Percentiles rank a stretch among this genome's conserved stretches.
Evolutionary conservation across 2,888 invertebrate genomes (phyloP).

Genomic region (Lithophane leautieri): DNA sequence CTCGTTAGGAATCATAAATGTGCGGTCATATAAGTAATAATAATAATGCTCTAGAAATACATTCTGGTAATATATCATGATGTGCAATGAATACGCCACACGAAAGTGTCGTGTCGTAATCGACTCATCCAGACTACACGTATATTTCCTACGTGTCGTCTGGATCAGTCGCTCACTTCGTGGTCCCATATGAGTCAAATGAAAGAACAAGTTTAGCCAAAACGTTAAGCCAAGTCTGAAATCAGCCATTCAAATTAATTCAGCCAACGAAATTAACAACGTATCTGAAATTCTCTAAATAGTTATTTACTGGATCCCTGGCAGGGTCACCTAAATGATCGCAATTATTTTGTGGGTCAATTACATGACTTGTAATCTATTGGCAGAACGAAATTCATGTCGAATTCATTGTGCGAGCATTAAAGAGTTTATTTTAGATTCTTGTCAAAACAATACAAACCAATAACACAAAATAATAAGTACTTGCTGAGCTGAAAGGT

Average conservation of each 20-base stretch:
- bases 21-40: slow-evolving; percentile 26
- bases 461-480: neutral
- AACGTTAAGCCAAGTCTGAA: slow-evolving; percentile 7
- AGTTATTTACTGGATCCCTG: slow-evolving; percentile 7
- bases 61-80: slow-evolving; percentile 14
- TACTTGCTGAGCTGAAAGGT: neutral
- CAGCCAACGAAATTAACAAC: neutral
- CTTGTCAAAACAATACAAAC: neutral
- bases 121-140: neutral
- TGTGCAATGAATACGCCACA: slow-evolving; percentile 11
- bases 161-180: slow-evolving; percentile 13
- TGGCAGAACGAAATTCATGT: slow-evolving; percentile 1
- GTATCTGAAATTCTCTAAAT: slow-evolving; percentile 22
- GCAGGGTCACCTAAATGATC: slow-evolving; percentile 5
- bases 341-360: slow-evolving; percentile 6
- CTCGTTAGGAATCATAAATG: slow-evolving; percentile 23
- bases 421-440: neutral
- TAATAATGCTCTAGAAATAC: slow-evolving; percentile 24
- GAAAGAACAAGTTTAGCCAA: slow-evolving; percentile 1
- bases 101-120: neutral
- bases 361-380: slow-evolving; percentile 4
- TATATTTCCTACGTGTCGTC: neutral
- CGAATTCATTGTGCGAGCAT: neutral
- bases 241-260: slow-evolving; percentile 15
- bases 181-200: slow-evolving; percentile 12